Evolutionary conservation across 2,888 invertebrate genomes (phyloP).

Genomic region (Myopa tessellatipennis): DNA sequence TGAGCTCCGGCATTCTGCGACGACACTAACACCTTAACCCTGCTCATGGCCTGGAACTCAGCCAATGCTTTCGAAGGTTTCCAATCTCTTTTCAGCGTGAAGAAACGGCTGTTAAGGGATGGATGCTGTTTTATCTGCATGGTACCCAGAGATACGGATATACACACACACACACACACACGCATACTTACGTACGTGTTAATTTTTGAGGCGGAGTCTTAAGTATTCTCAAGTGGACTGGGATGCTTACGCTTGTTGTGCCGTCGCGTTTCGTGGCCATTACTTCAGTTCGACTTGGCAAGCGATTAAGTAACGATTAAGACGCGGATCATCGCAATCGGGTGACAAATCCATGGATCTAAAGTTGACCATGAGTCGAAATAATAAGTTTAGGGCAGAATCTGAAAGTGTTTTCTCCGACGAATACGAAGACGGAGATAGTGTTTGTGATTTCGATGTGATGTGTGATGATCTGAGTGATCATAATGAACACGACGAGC

Average conservation of each 20-base stretch:
- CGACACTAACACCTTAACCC: background rate
- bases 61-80: background rate
- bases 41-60: background rate
- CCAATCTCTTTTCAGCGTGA: background rate
- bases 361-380: constrained; percentile 16
- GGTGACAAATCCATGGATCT: constrained; percentile 23
- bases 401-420: constrained; percentile 28
- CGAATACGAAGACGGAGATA: constrained; percentile 45
- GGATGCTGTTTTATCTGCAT: background rate
- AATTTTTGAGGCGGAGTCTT: constrained; percentile 57
- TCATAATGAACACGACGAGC: constrained; percentile 15
- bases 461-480: constrained; percentile 50
- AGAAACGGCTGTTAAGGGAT: constrained; percentile 40
- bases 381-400: constrained; percentile 4
- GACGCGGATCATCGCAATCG: constrained; percentile 26
- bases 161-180: constrained; percentile 9
- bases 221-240: constrained; percentile 19
- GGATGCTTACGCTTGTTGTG: constrained; percentile 8
- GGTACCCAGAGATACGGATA: background rate
- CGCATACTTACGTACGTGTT: constrained; percentile 42
- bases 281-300: constrained; percentile 33
- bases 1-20: background rate
- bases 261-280: background rate
- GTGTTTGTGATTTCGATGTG: constrained; percentile 50
- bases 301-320: constrained; percentile 40